These are phyloP conservation scores for Ennomos quercinarius DNA, from an alignment of 2,888 invertebrate species.

Conservation along the genomic window DNA sequence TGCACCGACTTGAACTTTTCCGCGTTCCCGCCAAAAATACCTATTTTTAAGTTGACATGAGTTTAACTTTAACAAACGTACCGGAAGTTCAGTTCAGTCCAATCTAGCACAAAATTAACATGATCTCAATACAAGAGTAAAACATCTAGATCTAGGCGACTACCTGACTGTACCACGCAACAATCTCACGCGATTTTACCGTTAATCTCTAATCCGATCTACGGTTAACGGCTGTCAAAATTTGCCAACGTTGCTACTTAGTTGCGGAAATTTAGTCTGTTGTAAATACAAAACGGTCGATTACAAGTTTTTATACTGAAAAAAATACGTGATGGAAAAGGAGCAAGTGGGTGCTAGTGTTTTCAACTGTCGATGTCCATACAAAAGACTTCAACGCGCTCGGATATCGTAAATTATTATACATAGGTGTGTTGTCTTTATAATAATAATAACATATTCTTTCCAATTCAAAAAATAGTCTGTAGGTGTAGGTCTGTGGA, in stretches of 20 bases:
- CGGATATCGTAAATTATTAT: neutral
- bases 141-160: constrained; percentile 11
- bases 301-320: neutral
- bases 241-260: constrained; percentile 13
- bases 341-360: neutral
- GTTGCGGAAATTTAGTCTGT: constrained; percentile 11
- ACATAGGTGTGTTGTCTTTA: no score
- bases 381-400: constrained; percentile 25
- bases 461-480: no score
- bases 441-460: no score
- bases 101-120: constrained; percentile 15
- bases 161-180: constrained; percentile 14
- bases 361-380: neutral
- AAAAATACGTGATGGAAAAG: neutral
- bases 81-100: no score
- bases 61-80: no score
- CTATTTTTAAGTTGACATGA: no score
- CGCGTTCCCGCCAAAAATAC: no score
- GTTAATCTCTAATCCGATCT: constrained; percentile 11
- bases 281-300: constrained; percentile 9
- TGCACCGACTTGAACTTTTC: no score
- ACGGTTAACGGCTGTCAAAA: constrained; percentile 3
- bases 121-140: constrained; percentile 13
- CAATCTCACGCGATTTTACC: constrained; percentile 22
- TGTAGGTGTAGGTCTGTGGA: no score